phyloP scores from a whole-genome alignment of 2,113 vertebrate genomes.

The Eurystomus gularis region DNA sequence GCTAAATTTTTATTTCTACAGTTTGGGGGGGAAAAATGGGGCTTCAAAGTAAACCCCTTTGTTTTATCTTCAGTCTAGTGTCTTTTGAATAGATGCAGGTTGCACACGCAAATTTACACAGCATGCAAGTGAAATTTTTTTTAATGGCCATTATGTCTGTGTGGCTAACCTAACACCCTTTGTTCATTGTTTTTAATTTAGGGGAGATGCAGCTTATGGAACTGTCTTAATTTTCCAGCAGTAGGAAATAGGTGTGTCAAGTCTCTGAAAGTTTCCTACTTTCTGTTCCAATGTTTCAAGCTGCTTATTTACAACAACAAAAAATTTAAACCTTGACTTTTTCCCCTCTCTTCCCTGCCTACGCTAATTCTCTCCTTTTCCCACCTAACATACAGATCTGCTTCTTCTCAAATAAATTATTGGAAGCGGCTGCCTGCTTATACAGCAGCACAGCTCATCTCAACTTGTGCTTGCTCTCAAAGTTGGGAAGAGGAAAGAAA shows the following conservation, averaged over 20 bases:
- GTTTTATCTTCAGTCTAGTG: not conserved
- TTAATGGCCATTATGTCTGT: not conserved
- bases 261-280: slow-evolving; percentile 20
- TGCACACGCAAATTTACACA: not conserved
- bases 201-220: not conserved
- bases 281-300: slow-evolving; percentile 36
- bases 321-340: slow-evolving; percentile 37
- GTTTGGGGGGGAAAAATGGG: not conserved
- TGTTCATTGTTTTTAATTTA: slow-evolving; percentile 34
- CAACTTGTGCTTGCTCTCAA: slow-evolving; percentile 16
- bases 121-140: not conserved
- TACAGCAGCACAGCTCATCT: slow-evolving; percentile 30
- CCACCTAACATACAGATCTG: slow-evolving; percentile 36
- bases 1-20: slow-evolving; percentile 45
- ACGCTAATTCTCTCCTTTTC: not conserved
- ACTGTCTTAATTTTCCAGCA: slow-evolving; percentile 29
- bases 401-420: slow-evolving; percentile 50
- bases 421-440: slow-evolving; percentile 3
- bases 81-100: not conserved
- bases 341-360: not conserved
- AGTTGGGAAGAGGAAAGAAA: slow-evolving; percentile 44
- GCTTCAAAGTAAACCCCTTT: not conserved
- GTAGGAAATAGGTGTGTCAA: slow-evolving; percentile 28
- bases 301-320: slow-evolving; percentile 8
- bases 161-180: not conserved